Conservation (phyloP, 2,113 vertebrate species). For the Setophaga kirtlandii region DNA sequence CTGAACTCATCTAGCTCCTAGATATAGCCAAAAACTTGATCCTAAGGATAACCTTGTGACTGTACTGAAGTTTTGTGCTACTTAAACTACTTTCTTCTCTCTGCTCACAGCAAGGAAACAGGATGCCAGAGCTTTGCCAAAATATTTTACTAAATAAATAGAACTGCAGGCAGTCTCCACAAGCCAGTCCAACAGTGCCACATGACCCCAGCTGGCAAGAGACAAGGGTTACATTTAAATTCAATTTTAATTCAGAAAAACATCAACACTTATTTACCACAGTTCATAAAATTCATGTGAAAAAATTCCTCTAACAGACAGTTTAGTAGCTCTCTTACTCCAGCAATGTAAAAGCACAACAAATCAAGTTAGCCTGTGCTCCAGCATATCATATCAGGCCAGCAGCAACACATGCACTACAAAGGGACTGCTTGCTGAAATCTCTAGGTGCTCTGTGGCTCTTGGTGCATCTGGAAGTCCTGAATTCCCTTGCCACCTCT, state of each 20-base stretch:
- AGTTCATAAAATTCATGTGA: conserved; percentile 25
- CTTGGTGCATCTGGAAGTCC: not conserved
- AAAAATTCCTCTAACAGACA: not conserved
- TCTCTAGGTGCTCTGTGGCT: not conserved
- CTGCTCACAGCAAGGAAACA: conserved; percentile 4
- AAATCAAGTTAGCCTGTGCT: not conserved
- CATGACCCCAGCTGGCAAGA: conserved; percentile 21
- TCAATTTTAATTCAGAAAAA: conserved; percentile 46
- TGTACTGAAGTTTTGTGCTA: not conserved
- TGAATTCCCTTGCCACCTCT: not conserved
- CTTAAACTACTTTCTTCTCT: conserved; percentile 15
- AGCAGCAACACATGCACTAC: not conserved
- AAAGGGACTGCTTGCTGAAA: not conserved
- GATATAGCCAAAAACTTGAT: not conserved
- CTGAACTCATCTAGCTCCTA: not conserved
- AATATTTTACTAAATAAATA: conserved; percentile 45
- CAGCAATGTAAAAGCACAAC: not conserved
- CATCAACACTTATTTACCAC: conserved; percentile 51
- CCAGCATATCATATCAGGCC: not conserved
- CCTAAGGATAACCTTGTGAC: not conserved
- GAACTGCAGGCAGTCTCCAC: conserved; percentile 40
- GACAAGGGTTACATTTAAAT: conserved; percentile 21
- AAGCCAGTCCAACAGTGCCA: not conserved
- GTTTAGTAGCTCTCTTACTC: not conserved
- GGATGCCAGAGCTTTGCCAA: conserved; percentile 43